A percentile compares a stretch with the other conserved stretches of the same genome.
phyloP scores from a whole-genome alignment of 2,888 invertebrate species.

The Neocrepidodera transversa region DNA sequence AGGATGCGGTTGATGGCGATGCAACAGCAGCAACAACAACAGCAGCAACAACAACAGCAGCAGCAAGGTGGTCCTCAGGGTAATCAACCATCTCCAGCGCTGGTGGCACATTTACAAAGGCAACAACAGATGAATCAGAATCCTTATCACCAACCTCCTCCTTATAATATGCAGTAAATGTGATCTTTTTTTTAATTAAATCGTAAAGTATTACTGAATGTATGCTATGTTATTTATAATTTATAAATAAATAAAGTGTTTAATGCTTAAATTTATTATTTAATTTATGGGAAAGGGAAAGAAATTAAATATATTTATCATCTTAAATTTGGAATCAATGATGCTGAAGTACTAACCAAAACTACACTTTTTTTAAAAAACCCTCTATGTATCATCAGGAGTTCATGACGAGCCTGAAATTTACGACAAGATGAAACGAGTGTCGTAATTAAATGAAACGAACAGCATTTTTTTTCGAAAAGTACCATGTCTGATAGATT shows the following conservation, averaged over 20 bases:
- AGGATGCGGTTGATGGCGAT: conserved; percentile 73
- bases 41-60: conserved; percentile 55
- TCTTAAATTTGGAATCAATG: no score
- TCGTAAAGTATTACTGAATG: not conserved
- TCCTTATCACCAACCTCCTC: conserved; percentile 67
- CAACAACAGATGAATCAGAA: conserved; percentile 67
- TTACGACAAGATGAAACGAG: no score
- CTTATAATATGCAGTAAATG: conserved; percentile 59
- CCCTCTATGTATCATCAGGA: no score
- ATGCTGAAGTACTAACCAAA: no score
- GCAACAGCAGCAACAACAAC: conserved; percentile 70
- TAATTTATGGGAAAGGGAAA: no score
- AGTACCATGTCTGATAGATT: no score
- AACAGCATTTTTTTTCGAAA: no score
- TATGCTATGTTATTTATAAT: conserved; percentile 1
- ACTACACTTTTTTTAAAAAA: no score
- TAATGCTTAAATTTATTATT: not conserved
- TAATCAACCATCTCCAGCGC: conserved; percentile 66
- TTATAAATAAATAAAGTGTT: not conserved
- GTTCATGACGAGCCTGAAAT: no score
- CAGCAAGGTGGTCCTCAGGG: conserved; percentile 59
- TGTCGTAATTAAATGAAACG: no score
- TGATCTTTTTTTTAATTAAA: conserved; percentile 1
- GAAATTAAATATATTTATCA: no score
- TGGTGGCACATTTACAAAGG: conserved; percentile 72